Percentiles rank a stretch among this genome's conserved stretches.
These are phyloP conservation scores for Hylaea fasciaria DNA, from an alignment of 2,888 invertebrate species.

Conservation along the genomic window DNA sequence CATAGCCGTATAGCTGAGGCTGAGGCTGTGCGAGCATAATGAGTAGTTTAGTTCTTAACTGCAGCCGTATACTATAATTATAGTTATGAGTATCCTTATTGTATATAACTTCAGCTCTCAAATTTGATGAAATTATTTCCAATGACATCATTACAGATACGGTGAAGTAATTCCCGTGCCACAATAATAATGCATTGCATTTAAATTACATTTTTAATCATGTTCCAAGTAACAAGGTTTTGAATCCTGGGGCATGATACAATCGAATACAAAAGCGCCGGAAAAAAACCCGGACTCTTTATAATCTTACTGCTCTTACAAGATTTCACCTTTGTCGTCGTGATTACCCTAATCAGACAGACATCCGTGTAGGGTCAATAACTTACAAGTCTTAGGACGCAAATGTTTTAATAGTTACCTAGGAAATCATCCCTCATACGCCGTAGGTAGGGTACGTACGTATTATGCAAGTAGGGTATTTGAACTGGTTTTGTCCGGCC, in stretches of 20 bases:
- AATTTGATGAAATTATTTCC: constrained; percentile 14
- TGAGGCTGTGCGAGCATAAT: constrained; percentile 20
- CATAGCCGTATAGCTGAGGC: too few species aligned
- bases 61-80: constrained; percentile 18
- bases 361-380: too few species aligned
- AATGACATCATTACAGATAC: constrained; percentile 7
- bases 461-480: background rate
- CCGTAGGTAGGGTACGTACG: too few species aligned
- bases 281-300: too few species aligned
- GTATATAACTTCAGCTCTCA: constrained; percentile 7
- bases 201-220: background rate
- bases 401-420: too few species aligned
- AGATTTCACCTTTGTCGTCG: too few species aligned
- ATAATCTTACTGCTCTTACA: too few species aligned
- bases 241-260: too few species aligned
- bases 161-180: background rate
- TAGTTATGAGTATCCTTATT: constrained; percentile 18
- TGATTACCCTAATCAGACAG: too few species aligned
- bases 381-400: too few species aligned
- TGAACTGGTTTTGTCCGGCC: constrained; percentile 56
- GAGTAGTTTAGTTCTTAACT: constrained; percentile 15
- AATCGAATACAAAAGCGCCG: too few species aligned
- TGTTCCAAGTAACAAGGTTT: background rate
- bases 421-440: too few species aligned
- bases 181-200: background rate